Conservation (phyloP, 2,113 vertebrate species). For the Eidolon helvum region DNA sequence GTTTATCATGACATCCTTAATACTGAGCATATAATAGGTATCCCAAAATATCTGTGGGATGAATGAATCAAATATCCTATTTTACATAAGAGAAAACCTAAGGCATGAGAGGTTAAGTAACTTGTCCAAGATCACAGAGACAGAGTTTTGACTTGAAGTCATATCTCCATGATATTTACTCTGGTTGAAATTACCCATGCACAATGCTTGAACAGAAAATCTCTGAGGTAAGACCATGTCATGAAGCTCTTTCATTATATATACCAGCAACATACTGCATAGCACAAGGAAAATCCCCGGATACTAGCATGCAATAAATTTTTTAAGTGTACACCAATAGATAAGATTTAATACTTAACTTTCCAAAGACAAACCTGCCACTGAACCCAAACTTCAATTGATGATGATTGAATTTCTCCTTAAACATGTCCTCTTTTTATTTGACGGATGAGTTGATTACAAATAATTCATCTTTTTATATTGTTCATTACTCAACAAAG, state of each 20-base stretch:
- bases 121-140: neutral
- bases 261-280: neutral
- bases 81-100: constrained; percentile 4
- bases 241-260: neutral
- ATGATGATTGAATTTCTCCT: constrained; percentile 34
- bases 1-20: neutral
- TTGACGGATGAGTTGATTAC: neutral
- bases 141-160: neutral
- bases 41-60: neutral
- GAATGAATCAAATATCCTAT: neutral
- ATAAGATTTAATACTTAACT: constrained; percentile 31
- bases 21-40: neutral
- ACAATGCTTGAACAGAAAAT: constrained; percentile 18
- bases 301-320: neutral
- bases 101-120: neutral
- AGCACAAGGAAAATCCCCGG: neutral
- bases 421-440: constrained; percentile 21
- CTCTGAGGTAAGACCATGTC: neutral
- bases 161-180: neutral
- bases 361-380: constrained; percentile 24
- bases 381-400: constrained; percentile 7
- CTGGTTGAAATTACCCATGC: neutral
- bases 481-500: constrained; percentile 28
- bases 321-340: neutral
- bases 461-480: constrained; percentile 36